Conservation (phyloP, 2,888 invertebrate species). For the Trilocha varians region DNA sequence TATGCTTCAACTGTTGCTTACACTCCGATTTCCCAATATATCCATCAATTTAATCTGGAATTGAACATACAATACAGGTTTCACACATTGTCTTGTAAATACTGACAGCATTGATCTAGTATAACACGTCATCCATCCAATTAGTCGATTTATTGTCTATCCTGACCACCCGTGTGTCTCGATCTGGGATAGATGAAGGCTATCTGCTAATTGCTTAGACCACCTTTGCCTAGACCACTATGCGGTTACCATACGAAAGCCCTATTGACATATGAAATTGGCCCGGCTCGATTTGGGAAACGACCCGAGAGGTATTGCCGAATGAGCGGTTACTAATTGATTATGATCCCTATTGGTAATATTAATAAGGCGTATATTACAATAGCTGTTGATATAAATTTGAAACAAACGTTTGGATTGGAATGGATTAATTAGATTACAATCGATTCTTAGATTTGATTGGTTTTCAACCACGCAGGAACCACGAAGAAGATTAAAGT, state of each 20-base stretch:
- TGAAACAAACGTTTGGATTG: not conserved
- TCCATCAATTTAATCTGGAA: too few relatives aligned
- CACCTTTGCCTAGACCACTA: constrained; percentile 43
- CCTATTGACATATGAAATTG: constrained; percentile 45
- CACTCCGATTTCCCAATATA: too few relatives aligned
- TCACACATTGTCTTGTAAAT: too few relatives aligned
- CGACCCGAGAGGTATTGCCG: constrained; percentile 23
- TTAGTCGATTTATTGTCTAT: not conserved
- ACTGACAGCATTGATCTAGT: too few relatives aligned
- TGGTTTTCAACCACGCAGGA: too few relatives aligned
- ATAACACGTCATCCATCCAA: too few relatives aligned
- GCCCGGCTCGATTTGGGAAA: constrained; percentile 33
- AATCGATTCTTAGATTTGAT: not conserved
- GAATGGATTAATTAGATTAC: not conserved
- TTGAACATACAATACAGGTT: too few relatives aligned
- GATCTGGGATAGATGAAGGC: constrained; percentile 24
- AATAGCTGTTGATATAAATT: not conserved
- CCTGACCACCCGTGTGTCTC: constrained; percentile 13
- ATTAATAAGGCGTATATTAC: not conserved
- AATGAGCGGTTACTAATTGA: constrained; percentile 30
- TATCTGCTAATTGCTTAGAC: constrained; percentile 55
- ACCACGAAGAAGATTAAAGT: too few relatives aligned
- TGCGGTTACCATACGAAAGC: constrained; percentile 56
- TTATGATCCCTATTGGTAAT: constrained; percentile 17
- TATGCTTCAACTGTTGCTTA: too few relatives aligned